Conservation (phyloP, 1,140 invertebrate genomes). For the Drosophila parabipectinata region DNA sequence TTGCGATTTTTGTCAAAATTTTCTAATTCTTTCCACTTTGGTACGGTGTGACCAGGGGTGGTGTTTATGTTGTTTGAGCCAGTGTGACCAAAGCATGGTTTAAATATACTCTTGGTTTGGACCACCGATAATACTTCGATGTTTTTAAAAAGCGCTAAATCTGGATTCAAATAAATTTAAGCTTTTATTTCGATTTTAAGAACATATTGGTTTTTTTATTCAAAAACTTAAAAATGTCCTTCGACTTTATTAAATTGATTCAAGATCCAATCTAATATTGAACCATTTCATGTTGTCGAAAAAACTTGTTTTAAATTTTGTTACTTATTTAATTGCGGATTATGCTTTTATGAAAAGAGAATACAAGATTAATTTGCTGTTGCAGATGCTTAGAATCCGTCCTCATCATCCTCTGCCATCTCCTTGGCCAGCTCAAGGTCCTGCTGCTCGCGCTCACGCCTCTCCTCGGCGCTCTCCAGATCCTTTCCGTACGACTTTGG, state of each 20-base stretch:
- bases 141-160: too few species aligned
- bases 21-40: constrained; percentile 37
- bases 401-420: constrained; percentile 99
- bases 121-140: too few species aligned
- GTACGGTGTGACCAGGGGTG: constrained; percentile 20
- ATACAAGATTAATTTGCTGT: constrained; percentile 30
- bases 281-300: neutral
- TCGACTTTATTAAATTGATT: too few species aligned
- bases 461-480: constrained; percentile 98
- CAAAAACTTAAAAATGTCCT: too few species aligned
- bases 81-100: constrained; percentile 3
- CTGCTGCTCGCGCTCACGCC: constrained; percentile 97
- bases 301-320: constrained; percentile 8
- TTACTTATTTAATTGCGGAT: constrained; percentile 50
- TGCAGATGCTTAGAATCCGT: constrained; percentile 87
- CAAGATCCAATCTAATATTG: too few species aligned
- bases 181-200: too few species aligned
- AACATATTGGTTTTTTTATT: too few species aligned
- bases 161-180: too few species aligned
- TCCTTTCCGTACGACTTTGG: constrained; percentile 99
- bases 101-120: neutral
- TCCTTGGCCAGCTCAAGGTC: constrained; percentile 99
- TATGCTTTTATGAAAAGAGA: constrained; percentile 36
- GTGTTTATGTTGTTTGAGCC: constrained; percentile 29
- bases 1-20: constrained; percentile 37